Conservation (phyloP, 2,888 invertebrate genomes). For the Eupeodes luniger region DNA sequence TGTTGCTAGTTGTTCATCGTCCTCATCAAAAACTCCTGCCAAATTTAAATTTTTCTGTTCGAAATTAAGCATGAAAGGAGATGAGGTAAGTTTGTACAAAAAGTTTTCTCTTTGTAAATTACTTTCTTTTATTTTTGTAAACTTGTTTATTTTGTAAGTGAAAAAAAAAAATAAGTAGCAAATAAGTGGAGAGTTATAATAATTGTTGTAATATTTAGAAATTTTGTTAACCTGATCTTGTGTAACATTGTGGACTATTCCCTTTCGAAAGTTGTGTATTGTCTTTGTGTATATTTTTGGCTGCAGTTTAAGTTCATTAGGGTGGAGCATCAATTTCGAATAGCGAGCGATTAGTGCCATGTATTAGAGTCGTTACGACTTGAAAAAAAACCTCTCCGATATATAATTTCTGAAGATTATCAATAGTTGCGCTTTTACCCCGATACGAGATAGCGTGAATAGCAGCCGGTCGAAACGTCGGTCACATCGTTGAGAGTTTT, state of each 20-base stretch:
- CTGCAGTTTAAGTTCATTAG: not conserved
- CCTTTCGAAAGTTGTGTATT: not conserved
- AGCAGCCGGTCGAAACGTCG: no score
- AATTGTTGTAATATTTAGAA: not conserved
- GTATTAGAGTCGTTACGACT: no score
- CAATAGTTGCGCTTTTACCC: no score
- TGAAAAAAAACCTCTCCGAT: no score
- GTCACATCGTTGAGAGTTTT: no score
- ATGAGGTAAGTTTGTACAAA: conserved; percentile 82
- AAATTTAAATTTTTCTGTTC: conserved; percentile 87
- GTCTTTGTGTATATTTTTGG: not conserved
- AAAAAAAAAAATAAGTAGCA: not conserved
- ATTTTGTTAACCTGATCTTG: conserved; percentile 22
- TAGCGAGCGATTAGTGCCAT: no score
- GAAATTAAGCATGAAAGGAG: conserved; percentile 80
- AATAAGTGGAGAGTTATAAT: conserved; percentile 7
- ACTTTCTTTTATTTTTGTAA: not conserved
- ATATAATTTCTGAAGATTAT: no score
- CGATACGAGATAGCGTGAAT: no score
- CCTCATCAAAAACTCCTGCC: conserved; percentile 87
- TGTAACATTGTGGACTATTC: conserved; percentile 38
- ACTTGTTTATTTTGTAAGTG: not conserved
- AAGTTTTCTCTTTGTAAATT: no score
- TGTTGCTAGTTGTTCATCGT: conserved; percentile 79
- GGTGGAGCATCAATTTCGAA: no score